Evolutionary conservation across 2,797 vertebrate genomes (phyloP), one percentile per base, ranked within the genome.

Genomic region (Chaetodon trifasciatus): DNA sequence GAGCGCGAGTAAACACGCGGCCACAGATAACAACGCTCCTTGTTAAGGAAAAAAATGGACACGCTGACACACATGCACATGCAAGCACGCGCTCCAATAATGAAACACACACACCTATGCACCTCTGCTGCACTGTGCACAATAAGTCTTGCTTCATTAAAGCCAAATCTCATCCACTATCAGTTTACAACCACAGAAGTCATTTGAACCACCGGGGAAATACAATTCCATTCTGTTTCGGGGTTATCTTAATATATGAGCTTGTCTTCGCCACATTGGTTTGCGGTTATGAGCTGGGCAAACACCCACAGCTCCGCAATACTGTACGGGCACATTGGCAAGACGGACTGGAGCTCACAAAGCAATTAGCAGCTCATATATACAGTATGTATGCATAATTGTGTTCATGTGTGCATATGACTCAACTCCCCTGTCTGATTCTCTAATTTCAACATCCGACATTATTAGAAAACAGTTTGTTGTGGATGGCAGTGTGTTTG

Each of bases 131-230:
- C 86, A 57, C 74, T 85, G 92, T 66, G 89, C 90, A 89, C 93
- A 95, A 94, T 94, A 94, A 93, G 93, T 94, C 93, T 92, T 92
- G 93, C 90, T 95, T 95, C 94, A 95, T 95, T 95, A 95, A 94
- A 95, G 94, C 91, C 89, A 93, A 91, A 95, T 94, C 94, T 94
- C 94, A 95, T 94, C 94, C 92, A 83, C 94, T 91, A 94, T 95
- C 93, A 94, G 92, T 94, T 95, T 94, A 94, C 93, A 94, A 93
- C 89, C 94, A 93, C 94, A 94, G 91, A 93, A 93, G 93, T 93
- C 93, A 73, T 94, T 93, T 92, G 91, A 93, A 94, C 93, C 94
- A 77, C 94, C 86, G 61, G 93, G 94, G 95, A 95, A 95, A 95
- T 94, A 93, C 94, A 92, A 94, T 94, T 94, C 94, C 89, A 94